Conservation (phyloP, 2,888 invertebrate species). For the Cantharis rufa region DNA sequence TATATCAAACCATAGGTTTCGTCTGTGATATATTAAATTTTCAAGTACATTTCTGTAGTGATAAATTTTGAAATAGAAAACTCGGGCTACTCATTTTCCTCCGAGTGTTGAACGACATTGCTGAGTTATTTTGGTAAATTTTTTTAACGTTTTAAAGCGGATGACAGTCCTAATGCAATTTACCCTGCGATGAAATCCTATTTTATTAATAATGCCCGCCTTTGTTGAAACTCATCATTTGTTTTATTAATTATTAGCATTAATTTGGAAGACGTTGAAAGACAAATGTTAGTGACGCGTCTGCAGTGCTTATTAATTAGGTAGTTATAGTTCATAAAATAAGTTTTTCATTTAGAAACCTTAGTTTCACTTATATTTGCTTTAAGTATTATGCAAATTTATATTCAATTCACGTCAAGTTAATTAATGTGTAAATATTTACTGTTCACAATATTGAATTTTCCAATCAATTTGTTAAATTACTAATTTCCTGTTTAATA, state of each 20-base stretch:
- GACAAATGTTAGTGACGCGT: slow-evolving; percentile 37
- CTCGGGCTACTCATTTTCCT: not conserved
- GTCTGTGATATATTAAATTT: not conserved
- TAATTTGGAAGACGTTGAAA: slow-evolving; percentile 34
- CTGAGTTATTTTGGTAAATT: slow-evolving; percentile 4
- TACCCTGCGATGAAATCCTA: slow-evolving; percentile 20
- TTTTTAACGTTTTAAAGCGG: slow-evolving; percentile 10
- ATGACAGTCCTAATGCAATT: slow-evolving; percentile 23
- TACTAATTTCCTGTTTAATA: not conserved
- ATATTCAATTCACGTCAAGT: not conserved
- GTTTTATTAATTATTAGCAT: slow-evolving; percentile 39
- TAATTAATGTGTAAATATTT: not conserved
- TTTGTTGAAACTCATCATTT: slow-evolving; percentile 34
- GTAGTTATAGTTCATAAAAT: slow-evolving; percentile 33
- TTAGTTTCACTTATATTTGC: not conserved
- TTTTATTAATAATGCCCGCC: slow-evolving; percentile 30
- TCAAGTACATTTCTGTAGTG: not conserved
- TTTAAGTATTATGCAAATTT: not conserved
- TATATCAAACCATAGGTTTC: not conserved
- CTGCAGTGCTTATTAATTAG: slow-evolving; percentile 34
- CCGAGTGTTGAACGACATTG: not conserved
- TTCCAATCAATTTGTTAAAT: not conserved
- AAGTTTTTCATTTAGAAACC: slow-evolving; percentile 10
- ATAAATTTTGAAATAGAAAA: not conserved
- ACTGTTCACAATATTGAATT: not conserved